These are phyloP conservation scores for Anastrepha obliqua DNA, from an alignment of 1,140 invertebrate species.

Conservation along the genomic window DNA sequence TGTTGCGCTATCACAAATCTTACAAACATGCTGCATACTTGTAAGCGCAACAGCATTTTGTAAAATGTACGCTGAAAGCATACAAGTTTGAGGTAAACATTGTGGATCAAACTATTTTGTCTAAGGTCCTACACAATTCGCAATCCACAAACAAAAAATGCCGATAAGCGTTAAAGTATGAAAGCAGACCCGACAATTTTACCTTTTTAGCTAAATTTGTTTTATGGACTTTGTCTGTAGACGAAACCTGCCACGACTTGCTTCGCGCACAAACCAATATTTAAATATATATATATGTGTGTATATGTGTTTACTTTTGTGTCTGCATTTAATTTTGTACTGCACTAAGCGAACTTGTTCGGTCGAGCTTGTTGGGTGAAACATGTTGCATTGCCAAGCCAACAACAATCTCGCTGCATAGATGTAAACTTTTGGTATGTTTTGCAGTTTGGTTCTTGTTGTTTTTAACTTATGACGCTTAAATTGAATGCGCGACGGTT, in stretches of 20 bases:
- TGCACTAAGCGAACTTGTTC: not conserved
- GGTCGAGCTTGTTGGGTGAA: not conserved
- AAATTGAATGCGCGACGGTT: conserved; percentile 26
- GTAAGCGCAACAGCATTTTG: not conserved
- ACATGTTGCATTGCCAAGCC: conserved; percentile 32
- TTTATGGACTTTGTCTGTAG: too few relatives aligned
- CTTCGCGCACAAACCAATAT: too few relatives aligned
- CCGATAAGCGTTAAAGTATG: not conserved
- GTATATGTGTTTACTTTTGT: not conserved
- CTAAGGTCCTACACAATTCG: not conserved
- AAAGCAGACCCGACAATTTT: too few relatives aligned
- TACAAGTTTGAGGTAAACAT: not conserved
- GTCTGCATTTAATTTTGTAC: not conserved
- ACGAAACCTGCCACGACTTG: too few relatives aligned
- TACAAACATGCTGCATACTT: not conserved
- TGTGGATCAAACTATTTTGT: not conserved
- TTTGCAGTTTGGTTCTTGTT: conserved; percentile 51
- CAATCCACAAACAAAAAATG: conserved; percentile 27
- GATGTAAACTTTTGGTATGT: conserved; percentile 44
- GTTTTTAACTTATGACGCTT: conserved; percentile 43
- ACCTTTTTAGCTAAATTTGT: too few relatives aligned
- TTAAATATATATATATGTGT: not conserved
- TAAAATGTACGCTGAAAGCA: not conserved
- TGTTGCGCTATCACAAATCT: not conserved
- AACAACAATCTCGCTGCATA: not conserved